Base-by-base conservation (phyloP, 1,140 invertebrate species). In the Aphidius gifuensis region DNA sequence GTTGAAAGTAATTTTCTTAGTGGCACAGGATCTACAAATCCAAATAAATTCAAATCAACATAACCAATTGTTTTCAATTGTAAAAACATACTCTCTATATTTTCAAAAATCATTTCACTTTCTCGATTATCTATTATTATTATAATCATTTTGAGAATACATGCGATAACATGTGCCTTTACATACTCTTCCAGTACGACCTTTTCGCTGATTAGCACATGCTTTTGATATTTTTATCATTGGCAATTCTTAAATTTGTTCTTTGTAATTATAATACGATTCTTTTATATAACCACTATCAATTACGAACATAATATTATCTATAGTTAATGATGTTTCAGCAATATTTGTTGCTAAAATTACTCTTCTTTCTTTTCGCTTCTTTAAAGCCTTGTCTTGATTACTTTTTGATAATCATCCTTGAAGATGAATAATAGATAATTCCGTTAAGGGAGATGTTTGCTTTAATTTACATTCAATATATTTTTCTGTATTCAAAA, bases 281-380 rank as follows among this genome's bases (percentile, higher is more conserved):
- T 99, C 96, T 78, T 99, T 99, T 49, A 94, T 95, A 82, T 98
- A 99, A 3, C 97, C 98, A 16, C 97, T 96, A 85, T 99, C 98
- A 68, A 99, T 98, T 0, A 99, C 98, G 83, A 97, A 99, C 55
- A 95, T 92, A 66, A 99, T 99, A 69, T 98, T 98, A 77, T 99
- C 97, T 68, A 99, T 99, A 2, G 98, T 99, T 8, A 99, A 82
- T 5, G 97, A 99, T 21, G 98, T 99, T 83, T 99, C 97, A 2
- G 98, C 98, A 74, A 99, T 99, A 77, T 99, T 99, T 23, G 98
- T 99, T 2, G 97, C 97, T 23, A 99, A 80, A 16, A 99, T 89
- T 38, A 98, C 92, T 88, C 96, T 99, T 70, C 97, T 85, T 2
- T 96, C 94, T 62, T 93, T 92, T 23, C 92, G 90, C 47, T 96